Evolutionary conservation across 2,797 vertebrate genomes (phyloP), one percentile per base, ranked within the genome.

Genomic region (Enteromius paludinosus): DNA sequence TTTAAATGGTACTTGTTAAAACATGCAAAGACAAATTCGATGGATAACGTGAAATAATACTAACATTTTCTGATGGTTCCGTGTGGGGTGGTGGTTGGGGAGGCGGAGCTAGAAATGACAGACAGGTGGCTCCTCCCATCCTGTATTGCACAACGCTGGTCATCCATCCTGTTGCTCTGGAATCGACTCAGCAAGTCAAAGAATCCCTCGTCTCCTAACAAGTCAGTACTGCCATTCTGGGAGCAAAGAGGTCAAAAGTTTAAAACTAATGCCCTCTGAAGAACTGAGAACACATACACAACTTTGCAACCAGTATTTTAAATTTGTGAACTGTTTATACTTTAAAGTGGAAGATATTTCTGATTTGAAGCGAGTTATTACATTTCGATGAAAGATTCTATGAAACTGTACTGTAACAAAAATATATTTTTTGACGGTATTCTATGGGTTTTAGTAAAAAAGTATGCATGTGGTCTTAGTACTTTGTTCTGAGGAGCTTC

Each of bases 141-240:
- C 74, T 93, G 92, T 77, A 99, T 92, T 72, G 92, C 95, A 82
- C 96, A 99, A 76, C 98, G 94, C 86, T 99, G 98, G 88, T 99
- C 98, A 15, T 99, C 98, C 98, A 99, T 99, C 72, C 98, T 95
- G 89, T 96, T 99, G 92, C 97, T 99, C 90, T 99, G 98, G 93
- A 99, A 99, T 61, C 97, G 95, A 86, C 97, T 98, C 82, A 99
- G 92, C 74, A 99, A 93, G 89, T 99, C 98, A 88, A 99, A 98
- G 93, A 99, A 99, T 12, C 96, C 96, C 88, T 99, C 97, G 0
- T 99, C 97, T 83, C 96, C 96, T 52, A 96, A 74, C 62, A 92
- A 87, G 68, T 97, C 97, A 0, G 92, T 92, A 84, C 92, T 95
- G 75, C 88, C 92, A 85, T 95, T 94, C 98, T 99, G 89, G 76